Conservation (phyloP, 2,888 invertebrate species). For the Ophion costatus region DNA sequence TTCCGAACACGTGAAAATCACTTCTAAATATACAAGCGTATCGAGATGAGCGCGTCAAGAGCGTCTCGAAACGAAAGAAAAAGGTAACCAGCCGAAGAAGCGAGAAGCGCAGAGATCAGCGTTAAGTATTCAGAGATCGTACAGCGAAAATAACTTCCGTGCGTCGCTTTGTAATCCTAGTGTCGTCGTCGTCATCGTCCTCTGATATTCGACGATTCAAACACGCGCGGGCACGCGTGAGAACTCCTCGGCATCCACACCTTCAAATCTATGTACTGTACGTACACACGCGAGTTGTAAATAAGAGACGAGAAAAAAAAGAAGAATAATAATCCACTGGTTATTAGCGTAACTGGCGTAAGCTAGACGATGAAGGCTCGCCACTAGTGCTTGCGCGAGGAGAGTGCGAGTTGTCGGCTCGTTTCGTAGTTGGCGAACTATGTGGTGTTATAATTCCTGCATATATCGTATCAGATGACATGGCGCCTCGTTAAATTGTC, state of each 20-base stretch:
- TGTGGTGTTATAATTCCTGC: conserved; percentile 59
- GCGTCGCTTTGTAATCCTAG: conserved; percentile 38
- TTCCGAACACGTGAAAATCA: neutral
- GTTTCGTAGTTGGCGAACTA: conserved; percentile 45
- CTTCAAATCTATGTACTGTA: neutral
- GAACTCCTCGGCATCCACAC: conserved; percentile 15
- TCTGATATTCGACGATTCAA: conserved; percentile 49
- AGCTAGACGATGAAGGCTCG: conserved; percentile 63
- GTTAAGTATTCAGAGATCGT: conserved; percentile 55
- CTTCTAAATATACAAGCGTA: neutral
- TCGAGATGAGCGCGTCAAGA: conserved; percentile 20
- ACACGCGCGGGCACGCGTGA: conserved; percentile 7
- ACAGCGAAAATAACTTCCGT: conserved; percentile 50
- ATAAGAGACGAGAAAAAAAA: conserved; percentile 29
- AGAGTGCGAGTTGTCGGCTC: conserved; percentile 48
- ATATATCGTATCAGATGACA: conserved; percentile 65
- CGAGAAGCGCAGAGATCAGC: neutral
- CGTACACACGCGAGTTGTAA: conserved; percentile 2
- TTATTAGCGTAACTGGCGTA: conserved; percentile 74
- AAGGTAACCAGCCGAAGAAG: neutral
- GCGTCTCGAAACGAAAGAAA: conserved; percentile 5
- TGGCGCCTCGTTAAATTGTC: conserved; percentile 75
- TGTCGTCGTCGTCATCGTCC: neutral
- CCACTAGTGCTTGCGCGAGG: conserved; percentile 32
- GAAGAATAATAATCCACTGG: conserved; percentile 43